Evolutionary conservation across 2,888 invertebrate genomes (phyloP), one percentile per base, ranked within the genome.

Genomic region (Fissipunctia ypsillon): DNA sequence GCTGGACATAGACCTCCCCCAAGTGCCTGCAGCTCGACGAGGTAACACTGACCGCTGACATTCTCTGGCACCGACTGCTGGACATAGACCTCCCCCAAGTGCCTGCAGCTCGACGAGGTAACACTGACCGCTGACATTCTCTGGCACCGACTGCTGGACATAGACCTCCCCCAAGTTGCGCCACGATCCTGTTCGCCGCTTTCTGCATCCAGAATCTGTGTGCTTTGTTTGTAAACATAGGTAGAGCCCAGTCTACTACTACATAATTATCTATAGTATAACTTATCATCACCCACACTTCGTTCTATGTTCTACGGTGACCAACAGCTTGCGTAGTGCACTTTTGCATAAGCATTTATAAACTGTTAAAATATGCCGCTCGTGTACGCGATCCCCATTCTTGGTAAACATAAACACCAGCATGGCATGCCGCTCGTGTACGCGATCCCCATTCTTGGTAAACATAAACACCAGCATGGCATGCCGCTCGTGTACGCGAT

Each of bases 1-100:
- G 38, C 9, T 38, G 38, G n/a, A n/a, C n/a, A n/a, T n/a, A n/a
- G n/a, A n/a, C n/a, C n/a, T n/a, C n/a, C n/a, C n/a, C n/a, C 86
- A 97, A 97, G 89, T 98, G 98, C 88, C 96, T 98, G 91, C 97
- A 98, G 91, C 97, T 99, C 73, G 98, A 98, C 84, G 98, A 98
- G 97, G 98, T 69, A 88, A 14, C 22, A 14, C 19, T 19, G 3
- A 3, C 25, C 38, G 6, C 41, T 43, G 41, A 25, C 22, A 50
- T n/a, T 50, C 50, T 4, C n/a, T 12, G 2, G 6, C 25, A 12
- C 50, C 25, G 50, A 25, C 38, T 38, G 38, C 9, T 38, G 38
- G n/a, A n/a, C n/a, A n/a, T n/a, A n/a, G n/a, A n/a, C n/a, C n/a
- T n/a, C n/a, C n/a, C n/a, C n/a, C n/a, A 31, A 31, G 31, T 35